These are phyloP conservation scores for Sciurus niger DNA, from an alignment of 2,113 vertebrate species.

Conservation along the genomic window DNA sequence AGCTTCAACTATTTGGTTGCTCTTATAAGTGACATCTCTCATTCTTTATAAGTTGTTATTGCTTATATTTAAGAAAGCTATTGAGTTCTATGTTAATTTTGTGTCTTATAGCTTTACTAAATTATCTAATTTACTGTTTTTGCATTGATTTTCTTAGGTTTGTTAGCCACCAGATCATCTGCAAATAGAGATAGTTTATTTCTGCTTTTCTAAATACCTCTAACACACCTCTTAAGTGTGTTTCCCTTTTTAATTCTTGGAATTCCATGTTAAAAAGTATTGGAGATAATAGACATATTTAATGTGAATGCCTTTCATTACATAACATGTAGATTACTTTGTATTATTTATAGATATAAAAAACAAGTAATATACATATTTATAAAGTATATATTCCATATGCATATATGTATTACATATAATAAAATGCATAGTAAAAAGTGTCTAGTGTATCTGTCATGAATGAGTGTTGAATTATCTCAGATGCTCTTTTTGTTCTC, in stretches of 20 bases:
- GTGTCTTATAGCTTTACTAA: slow-evolving; percentile 20
- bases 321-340: slow-evolving; percentile 3
- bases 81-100: slow-evolving; percentile 57
- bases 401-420: neutral
- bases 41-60: neutral
- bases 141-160: neutral
- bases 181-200: neutral
- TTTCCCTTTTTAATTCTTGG: neutral
- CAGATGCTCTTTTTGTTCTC: slow-evolving; percentile 1
- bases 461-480: slow-evolving; percentile 11
- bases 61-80: slow-evolving; percentile 55
- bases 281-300: neutral
- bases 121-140: slow-evolving; percentile 58
- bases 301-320: slow-evolving; percentile 6
- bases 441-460: neutral
- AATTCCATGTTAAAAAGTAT: neutral
- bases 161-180: neutral
- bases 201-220: slow-evolving; percentile 43
- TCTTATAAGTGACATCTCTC: slow-evolving; percentile 34
- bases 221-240: neutral
- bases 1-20: slow-evolving; percentile 43
- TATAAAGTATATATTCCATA: neutral
- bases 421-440: neutral
- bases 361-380: neutral
- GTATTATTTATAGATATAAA: neutral